A percentile compares a stretch with the other conserved stretches of the same genome.
Evolutionary conservation across 2,888 invertebrate genomes (phyloP).

Genomic region (Tridacna crocea): DNA sequence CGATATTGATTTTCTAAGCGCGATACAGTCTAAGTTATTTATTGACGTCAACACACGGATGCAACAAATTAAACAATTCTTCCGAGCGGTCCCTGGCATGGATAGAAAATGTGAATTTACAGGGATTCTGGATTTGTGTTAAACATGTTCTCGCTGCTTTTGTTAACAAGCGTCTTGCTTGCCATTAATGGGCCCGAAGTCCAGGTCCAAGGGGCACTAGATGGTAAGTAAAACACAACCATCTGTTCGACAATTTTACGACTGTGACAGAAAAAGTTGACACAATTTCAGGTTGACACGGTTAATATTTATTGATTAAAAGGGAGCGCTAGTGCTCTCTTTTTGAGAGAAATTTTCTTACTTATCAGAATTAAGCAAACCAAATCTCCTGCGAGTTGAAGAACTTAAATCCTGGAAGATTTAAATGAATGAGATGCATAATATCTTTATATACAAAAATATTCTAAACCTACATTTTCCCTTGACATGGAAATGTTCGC

Average conservation of each 20-base stretch:
- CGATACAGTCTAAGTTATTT: conserved; percentile 12
- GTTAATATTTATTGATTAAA: conserved; percentile 7
- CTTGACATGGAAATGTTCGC: neutral
- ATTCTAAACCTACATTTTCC: neutral
- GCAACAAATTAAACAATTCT: conserved; percentile 12
- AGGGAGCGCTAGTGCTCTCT: neutral
- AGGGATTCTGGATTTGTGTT: neutral
- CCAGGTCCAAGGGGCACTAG: neutral
- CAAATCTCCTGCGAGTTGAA: neutral
- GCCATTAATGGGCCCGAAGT: conserved; percentile 3
- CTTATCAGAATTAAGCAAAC: neutral
- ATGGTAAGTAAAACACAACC: conserved; percentile 6
- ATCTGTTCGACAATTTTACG: conserved; percentile 2
- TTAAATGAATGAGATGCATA: neutral
- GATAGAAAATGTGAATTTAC: conserved; percentile 21
- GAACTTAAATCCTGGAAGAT: neutral
- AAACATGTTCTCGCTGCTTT: conserved; percentile 19
- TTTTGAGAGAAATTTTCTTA: neutral
- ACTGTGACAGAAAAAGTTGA: neutral
- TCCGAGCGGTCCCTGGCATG: neutral
- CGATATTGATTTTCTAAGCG: neutral
- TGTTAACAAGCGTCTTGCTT: conserved; percentile 9
- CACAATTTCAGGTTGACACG: conserved; percentile 12
- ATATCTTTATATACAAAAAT: neutral
- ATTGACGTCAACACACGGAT: conserved; percentile 30